These are phyloP conservation scores for Lasaia peninsularis DNA, from an alignment of 1,140 invertebrate genomes.

Conservation along the genomic window DNA sequence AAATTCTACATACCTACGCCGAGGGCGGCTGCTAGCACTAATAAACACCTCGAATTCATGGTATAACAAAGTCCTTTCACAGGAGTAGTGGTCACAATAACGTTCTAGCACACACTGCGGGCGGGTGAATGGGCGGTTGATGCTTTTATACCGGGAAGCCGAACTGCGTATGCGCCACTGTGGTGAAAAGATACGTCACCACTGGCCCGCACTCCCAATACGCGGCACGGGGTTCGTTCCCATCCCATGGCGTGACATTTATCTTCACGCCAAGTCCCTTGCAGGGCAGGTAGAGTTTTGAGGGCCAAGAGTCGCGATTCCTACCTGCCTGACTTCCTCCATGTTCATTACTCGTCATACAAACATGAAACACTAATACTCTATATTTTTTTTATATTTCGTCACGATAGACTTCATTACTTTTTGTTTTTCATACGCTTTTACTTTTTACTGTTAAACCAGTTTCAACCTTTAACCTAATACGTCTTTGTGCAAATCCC, in stretches of 20 bases:
- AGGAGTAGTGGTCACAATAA: constrained; percentile 64
- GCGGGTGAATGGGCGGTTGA: constrained; percentile 70
- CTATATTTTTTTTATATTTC: constrained; percentile 3
- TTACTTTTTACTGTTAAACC: no score
- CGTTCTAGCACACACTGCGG: constrained; percentile 73
- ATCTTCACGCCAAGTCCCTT: no score
- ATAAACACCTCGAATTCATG: constrained; percentile 72
- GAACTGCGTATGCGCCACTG: constrained; percentile 52
- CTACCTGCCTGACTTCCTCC: no score
- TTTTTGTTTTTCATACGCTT: neutral
- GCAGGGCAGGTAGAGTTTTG: no score
- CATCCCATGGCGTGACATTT: constrained; percentile 18
- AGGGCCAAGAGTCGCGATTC: no score
- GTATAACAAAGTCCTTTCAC: constrained; percentile 70
- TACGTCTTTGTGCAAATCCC: no score
- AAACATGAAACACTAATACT: no score
- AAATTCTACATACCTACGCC: constrained; percentile 72
- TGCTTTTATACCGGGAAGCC: constrained; percentile 71
- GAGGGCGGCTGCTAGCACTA: constrained; percentile 73
- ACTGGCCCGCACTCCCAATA: constrained; percentile 38
- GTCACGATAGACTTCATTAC: constrained; percentile 1
- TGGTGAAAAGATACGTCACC: constrained; percentile 60
- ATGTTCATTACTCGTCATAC: no score
- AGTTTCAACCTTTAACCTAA: no score
- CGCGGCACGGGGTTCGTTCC: constrained; percentile 17